Evolutionary conservation across 2,113 vertebrate genomes (phyloP), one percentile per base, ranked within the genome.

Genomic region (Lipophrys pholis): DNA sequence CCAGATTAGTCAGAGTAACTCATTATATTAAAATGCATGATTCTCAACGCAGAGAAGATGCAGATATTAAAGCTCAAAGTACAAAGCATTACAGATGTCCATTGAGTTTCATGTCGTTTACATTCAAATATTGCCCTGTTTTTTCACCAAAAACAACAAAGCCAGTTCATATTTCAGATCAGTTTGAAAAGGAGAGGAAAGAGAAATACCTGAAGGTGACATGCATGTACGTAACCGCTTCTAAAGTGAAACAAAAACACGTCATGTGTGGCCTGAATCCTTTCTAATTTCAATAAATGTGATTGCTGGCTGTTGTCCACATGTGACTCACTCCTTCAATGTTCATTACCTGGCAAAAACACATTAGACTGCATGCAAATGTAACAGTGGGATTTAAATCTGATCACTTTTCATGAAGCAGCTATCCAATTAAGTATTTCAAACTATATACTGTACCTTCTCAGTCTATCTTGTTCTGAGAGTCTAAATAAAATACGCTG

Each of bases 401-500:
- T 60, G 0, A 52, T 21, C 14, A 62, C 40, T 59, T 73, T 51
- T 15, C 10, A 30, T 40, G 41, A 61, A 55, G 39, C 38, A 76
- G 50, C 14, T n/a, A 46, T 43, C 16, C 54, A 40, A 53, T 82
- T 40, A 42, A 48, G 6, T 21, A 6, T 66, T 69, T 60, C 7
- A 2, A 70, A 60, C 39, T 53, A 36, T 10, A 42, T 42, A 42
- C 10, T 42, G 41, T 8, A 42, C 61, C 3, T 69, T 42, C 65
- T 67, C 42, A 38, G 15, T 73, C 45, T 17, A 64, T 35, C 35
- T 57, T 82, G 43, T 12, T 66, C 45, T 52, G 48, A 48, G 45
- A 67, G 51, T 66, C 52, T 5, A 54, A 65, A 58, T 39, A 79
- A 82, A 79, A 64, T 11, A 48, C 45, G 11, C 11, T 63, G 30